Conservation (phyloP, 1,140 invertebrate species). For the Papilio glaucus region DNA sequence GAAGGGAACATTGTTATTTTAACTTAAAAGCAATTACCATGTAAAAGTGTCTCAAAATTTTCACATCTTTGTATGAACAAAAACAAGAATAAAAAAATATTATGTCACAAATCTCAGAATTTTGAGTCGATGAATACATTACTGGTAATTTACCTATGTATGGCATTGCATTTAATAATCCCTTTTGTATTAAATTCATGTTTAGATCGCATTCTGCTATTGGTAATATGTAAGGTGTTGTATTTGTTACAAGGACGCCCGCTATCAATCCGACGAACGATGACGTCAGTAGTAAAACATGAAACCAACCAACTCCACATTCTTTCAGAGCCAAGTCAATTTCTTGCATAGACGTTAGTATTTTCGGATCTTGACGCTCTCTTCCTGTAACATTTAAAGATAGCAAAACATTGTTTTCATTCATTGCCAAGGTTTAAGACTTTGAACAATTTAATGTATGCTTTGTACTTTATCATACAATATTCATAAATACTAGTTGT, state of each 20-base stretch:
- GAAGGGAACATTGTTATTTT: neutral
- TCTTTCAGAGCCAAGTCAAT: constrained; percentile 48
- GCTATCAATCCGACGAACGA: constrained; percentile 84
- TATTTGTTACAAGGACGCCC: constrained; percentile 84
- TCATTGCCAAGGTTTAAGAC: too few species aligned
- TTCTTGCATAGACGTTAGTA: constrained; percentile 47
- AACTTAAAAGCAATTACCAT: neutral
- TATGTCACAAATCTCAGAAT: too few species aligned
- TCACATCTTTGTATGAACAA: too few species aligned
- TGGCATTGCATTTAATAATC: constrained; percentile 84
- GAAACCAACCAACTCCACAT: constrained; percentile 84
- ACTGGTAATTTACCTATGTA: constrained; percentile 83
- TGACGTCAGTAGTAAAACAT: constrained; percentile 83
- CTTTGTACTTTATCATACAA: too few species aligned
- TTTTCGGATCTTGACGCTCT: constrained; percentile 26
- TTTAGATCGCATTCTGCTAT: constrained; percentile 86
- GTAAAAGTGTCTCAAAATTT: neutral
- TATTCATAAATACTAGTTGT: too few species aligned
- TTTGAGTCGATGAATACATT: neutral
- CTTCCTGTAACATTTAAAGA: constrained; percentile 39
- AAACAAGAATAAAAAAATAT: neutral
- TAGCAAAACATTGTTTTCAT: too few species aligned
- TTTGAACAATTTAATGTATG: too few species aligned
- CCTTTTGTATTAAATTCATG: constrained; percentile 85
- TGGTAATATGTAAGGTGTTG: constrained; percentile 86